Evolutionary conservation across 2,113 vertebrate species (phyloP).

Genomic region (Pao palembangensis): DNA sequence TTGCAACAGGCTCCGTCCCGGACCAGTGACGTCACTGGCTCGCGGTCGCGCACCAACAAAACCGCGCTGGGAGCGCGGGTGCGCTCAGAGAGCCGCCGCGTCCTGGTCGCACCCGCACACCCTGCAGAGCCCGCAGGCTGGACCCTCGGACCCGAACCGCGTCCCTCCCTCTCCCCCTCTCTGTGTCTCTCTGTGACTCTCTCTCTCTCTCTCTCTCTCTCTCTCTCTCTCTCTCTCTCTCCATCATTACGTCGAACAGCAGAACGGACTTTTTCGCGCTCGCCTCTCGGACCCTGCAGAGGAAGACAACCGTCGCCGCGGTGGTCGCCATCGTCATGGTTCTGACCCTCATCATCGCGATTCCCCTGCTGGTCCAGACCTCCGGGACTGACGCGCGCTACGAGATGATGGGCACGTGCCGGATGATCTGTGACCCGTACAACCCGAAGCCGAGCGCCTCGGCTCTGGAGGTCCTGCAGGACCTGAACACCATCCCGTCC

Average conservation of each 20-base stretch:
- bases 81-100: background rate
- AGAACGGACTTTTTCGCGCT: conserved; percentile 74
- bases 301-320: conserved; percentile 74
- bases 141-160: background rate
- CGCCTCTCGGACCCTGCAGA: conserved; percentile 72
- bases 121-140: background rate
- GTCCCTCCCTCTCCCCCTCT: background rate
- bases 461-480: conserved; percentile 81
- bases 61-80: background rate
- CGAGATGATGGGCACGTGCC: conserved; percentile 90
- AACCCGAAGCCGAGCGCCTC: conserved; percentile 71
- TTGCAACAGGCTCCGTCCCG: background rate
- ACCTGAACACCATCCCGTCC: conserved; percentile 74
- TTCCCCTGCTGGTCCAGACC: conserved; percentile 79
- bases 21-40: background rate
- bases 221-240: conserved; percentile 16
- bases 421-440: conserved; percentile 90
- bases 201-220: conserved; percentile 1
- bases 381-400: conserved; percentile 79
- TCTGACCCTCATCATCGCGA: conserved; percentile 77
- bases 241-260: conserved; percentile 79
- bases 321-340: conserved; percentile 80
- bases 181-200: conserved; percentile 5
- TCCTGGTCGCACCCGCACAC: background rate
- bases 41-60: background rate